Conservation (phyloP, 1,140 invertebrate species). For the Drosophila orena region DNA sequence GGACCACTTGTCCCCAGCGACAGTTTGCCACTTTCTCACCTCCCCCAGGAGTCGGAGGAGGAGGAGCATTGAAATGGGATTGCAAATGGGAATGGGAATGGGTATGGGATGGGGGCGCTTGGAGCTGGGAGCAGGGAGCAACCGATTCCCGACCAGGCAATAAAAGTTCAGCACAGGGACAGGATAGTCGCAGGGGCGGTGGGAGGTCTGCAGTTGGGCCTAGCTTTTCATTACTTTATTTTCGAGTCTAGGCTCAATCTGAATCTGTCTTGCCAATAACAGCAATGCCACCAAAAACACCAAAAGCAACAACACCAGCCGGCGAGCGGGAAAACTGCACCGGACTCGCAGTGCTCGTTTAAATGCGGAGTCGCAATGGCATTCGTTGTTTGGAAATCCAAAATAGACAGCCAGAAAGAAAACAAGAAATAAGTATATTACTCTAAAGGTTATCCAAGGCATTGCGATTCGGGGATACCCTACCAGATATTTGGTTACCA, state of each 20-base stretch:
- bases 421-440: conserved; percentile 56
- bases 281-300: conserved; percentile 32
- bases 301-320: conserved; percentile 1
- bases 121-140: not conserved
- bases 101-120: no score
- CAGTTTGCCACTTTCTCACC: conserved; percentile 50
- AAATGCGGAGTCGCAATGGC: conserved; percentile 51
- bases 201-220: conserved; percentile 14
- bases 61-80: not conserved
- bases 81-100: not conserved
- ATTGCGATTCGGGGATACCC: conserved; percentile 4
- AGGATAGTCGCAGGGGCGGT: conserved; percentile 7
- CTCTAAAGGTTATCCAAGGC: conserved; percentile 17
- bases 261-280: conserved; percentile 51
- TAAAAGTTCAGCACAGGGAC: conserved; percentile 38
- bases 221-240: conserved; percentile 61
- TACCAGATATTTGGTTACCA: not conserved
- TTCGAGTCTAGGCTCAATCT: conserved; percentile 47
- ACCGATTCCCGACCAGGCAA: conserved; percentile 29
- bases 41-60: not conserved
- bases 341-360: conserved; percentile 40
- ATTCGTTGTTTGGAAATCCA: conserved; percentile 49
- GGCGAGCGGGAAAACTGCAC: conserved; percentile 11
- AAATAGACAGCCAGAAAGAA: conserved; percentile 48
- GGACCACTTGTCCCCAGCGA: conserved; percentile 46